Conservation (phyloP, 2,113 vertebrate species). For the Lophura nycthemera region DNA sequence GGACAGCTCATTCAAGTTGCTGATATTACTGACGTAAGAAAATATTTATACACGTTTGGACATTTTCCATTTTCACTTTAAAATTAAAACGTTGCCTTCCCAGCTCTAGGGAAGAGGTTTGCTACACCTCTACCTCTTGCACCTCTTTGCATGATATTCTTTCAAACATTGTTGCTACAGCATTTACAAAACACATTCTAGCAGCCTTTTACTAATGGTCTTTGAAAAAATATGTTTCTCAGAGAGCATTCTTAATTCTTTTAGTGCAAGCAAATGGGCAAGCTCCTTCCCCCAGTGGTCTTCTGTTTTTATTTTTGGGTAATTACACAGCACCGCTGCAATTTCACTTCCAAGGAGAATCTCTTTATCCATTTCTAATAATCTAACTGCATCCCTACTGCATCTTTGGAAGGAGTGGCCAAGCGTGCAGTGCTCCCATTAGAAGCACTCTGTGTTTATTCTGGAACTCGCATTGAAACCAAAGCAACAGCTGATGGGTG, state of each 20-base stretch:
- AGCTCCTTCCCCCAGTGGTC: neutral
- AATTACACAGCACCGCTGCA: too few species aligned
- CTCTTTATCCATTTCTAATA: neutral
- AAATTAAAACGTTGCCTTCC: neutral
- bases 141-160: neutral
- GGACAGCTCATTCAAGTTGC: neutral
- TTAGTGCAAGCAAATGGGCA: neutral
- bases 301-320: neutral
- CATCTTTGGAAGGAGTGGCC: neutral
- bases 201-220: neutral
- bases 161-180: neutral
- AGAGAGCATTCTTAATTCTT: neutral
- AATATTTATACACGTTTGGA: neutral
- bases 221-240: neutral
- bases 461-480: neutral
- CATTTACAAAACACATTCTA: neutral
- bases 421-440: neutral
- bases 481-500: neutral
- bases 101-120: neutral
- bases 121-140: neutral
- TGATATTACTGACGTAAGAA: neutral
- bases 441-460: neutral
- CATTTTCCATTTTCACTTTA: neutral
- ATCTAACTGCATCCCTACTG: too few species aligned
- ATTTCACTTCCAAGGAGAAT: neutral